Percentiles rank a stretch among this genome's conserved stretches.
Evolutionary conservation across 2,888 invertebrate species (phyloP).

Genomic region (Acanthococcus lagerstroemiae): DNA sequence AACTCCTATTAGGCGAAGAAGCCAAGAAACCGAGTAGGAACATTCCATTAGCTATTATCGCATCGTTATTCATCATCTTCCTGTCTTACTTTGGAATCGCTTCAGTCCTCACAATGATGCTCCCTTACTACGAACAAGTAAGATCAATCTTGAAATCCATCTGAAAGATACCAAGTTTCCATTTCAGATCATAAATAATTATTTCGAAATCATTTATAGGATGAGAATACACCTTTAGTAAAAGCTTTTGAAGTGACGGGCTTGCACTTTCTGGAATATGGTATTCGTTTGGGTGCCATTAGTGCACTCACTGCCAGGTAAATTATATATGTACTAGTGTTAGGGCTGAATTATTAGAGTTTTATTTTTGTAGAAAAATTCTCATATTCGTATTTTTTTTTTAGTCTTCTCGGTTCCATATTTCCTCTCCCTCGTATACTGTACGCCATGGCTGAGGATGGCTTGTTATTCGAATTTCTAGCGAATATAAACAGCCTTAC

Average conservation of each 20-base stretch:
- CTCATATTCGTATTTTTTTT: conserved; percentile 44
- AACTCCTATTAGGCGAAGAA: conserved; percentile 63
- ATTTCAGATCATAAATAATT: background rate
- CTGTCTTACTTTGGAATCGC: conserved; percentile 84
- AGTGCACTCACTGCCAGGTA: conserved; percentile 74
- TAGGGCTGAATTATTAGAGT: too few relatives aligned
- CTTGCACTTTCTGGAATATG: conserved; percentile 70
- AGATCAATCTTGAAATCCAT: conserved; percentile 33
- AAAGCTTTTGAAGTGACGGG: conserved; percentile 68
- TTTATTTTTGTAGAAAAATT: background rate
- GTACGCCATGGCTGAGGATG: conserved; percentile 85
- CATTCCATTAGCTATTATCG: conserved; percentile 80
- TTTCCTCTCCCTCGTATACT: conserved; percentile 78
- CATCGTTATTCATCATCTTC: conserved; percentile 74
- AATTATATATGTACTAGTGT: too few relatives aligned
- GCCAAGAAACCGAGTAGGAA: conserved; percentile 83
- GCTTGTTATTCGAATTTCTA: conserved; percentile 65
- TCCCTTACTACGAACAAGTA: conserved; percentile 80
- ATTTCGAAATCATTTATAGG: conserved; percentile 45
- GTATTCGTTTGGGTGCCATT: conserved; percentile 83
- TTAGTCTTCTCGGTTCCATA: conserved; percentile 75
- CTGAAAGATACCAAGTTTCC: background rate
- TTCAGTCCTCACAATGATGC: conserved; percentile 85
- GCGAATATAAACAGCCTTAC: conserved; percentile 60
- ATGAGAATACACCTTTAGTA: conserved; percentile 76